Conservation (phyloP, 2,113 vertebrate species). For the Gambusia affinis region DNA sequence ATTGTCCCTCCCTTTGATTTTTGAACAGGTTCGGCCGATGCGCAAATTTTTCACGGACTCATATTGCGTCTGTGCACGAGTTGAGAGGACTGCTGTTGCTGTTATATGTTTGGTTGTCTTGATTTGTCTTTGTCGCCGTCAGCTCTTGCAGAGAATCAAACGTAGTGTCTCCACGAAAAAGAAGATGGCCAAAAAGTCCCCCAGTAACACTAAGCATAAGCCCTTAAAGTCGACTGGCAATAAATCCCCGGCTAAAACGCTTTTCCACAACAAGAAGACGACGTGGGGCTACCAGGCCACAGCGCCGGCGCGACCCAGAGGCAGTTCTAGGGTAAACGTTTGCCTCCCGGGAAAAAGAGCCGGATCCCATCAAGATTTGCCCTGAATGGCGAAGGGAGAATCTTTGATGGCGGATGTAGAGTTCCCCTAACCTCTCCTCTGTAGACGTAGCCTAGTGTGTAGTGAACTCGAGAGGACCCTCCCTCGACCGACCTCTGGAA, state of each 20-base stretch:
- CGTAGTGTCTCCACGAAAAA: constrained; percentile 86
- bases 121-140: constrained; percentile 71
- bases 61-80: constrained; percentile 20
- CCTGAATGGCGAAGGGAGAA: constrained; percentile 83
- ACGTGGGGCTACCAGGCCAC: constrained; percentile 85
- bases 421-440: constrained; percentile 78
- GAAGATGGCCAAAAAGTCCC: constrained; percentile 91
- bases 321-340: constrained; percentile 92
- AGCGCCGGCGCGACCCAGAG: constrained; percentile 82
- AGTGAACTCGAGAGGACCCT: constrained; percentile 73
- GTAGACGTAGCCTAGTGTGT: constrained; percentile 78
- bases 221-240: constrained; percentile 84
- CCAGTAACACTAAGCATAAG: constrained; percentile 87
- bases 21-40: background rate
- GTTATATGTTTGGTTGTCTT: constrained; percentile 62
- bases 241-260: constrained; percentile 87
- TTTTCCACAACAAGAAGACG: constrained; percentile 88
- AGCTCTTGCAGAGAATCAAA: constrained; percentile 92
- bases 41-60: background rate
- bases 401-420: constrained; percentile 88
- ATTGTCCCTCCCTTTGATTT: background rate
- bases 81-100: constrained; percentile 23
- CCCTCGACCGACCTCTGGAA: constrained; percentile 62
- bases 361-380: constrained; percentile 92
- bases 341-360: constrained; percentile 57